Percentiles rank a stretch among this genome's conserved stretches.
phyloP scores from a whole-genome alignment of 1,140 invertebrate genomes.

The Teleopsis dalmanni region DNA sequence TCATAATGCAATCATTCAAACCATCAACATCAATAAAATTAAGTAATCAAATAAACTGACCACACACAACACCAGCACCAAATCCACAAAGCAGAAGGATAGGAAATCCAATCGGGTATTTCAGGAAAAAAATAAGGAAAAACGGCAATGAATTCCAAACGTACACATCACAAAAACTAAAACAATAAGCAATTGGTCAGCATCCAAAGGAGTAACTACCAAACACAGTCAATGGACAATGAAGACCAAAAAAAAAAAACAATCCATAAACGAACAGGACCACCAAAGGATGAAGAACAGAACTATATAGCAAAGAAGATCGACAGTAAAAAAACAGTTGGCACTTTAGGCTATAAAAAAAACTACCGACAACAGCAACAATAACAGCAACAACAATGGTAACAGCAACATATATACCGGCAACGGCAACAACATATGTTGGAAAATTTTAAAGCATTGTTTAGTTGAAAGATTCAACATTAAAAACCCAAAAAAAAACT shows the following conservation, averaged over 20 bases:
- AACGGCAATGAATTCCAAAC: too few species aligned
- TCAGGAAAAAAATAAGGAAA: too few species aligned
- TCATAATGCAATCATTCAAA: slow-evolving; percentile 43
- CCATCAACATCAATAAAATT: slow-evolving; percentile 41
- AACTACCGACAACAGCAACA: background rate
- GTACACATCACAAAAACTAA: too few species aligned
- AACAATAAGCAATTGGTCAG: background rate
- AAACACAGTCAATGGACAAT: background rate
- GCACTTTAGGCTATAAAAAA: background rate
- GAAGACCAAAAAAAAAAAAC: background rate
- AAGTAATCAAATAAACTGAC: slow-evolving; percentile 42
- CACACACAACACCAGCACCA: slow-evolving; percentile 39
- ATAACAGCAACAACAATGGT: background rate
- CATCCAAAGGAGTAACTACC: background rate
- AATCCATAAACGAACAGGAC: background rate
- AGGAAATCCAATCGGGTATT: too few species aligned
- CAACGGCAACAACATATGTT: background rate
- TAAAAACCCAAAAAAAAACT: too few species aligned
- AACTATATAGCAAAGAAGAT: background rate
- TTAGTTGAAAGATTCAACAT: background rate
- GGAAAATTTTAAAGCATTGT: background rate
- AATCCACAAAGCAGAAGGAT: too few species aligned
- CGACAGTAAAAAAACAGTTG: slow-evolving; percentile 5
- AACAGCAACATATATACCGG: background rate
- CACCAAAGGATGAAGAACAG: slow-evolving; percentile 4